Conservation (phyloP, 2,888 invertebrate species). For the Perizoma affinitatum region DNA sequence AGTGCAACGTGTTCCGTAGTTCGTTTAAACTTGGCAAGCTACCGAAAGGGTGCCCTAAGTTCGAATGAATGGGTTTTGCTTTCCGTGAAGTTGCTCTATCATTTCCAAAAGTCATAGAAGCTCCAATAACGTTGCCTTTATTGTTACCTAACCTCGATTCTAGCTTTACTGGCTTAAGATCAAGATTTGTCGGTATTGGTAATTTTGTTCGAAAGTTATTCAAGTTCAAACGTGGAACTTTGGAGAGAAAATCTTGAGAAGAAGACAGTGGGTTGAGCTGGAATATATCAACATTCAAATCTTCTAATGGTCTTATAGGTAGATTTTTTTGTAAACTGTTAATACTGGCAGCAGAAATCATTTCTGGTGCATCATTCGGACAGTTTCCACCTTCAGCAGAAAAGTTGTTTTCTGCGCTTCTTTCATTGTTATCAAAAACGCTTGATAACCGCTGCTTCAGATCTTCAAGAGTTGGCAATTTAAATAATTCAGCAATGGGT, state of each 20-base stretch:
- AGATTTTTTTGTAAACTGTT: slow-evolving; percentile 40
- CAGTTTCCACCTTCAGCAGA: slow-evolving; percentile 32
- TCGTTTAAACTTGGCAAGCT: slow-evolving; percentile 46
- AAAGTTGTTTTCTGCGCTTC: slow-evolving; percentile 32
- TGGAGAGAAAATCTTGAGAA: slow-evolving; percentile 28
- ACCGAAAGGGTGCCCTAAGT: slow-evolving; percentile 34
- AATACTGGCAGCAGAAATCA: slow-evolving; percentile 49
- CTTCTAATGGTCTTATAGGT: slow-evolving; percentile 43
- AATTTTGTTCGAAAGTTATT: slow-evolving; percentile 57
- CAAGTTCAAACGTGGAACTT: slow-evolving; percentile 47
- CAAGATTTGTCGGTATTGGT: slow-evolving; percentile 51
- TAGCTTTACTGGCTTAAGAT: slow-evolving; percentile 52
- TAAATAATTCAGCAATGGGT: slow-evolving; percentile 36
- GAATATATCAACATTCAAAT: slow-evolving; percentile 53
- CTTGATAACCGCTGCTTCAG: slow-evolving; percentile 45
- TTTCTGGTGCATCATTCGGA: slow-evolving; percentile 37
- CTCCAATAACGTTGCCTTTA: slow-evolving; percentile 44
- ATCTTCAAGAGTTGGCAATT: slow-evolving; percentile 48
- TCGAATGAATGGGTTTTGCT: slow-evolving; percentile 28
- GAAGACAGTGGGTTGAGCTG: slow-evolving; percentile 46
- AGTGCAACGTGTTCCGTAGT: slow-evolving; percentile 31
- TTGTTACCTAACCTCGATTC: slow-evolving; percentile 50
- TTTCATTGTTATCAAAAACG: slow-evolving; percentile 45
- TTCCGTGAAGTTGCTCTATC: slow-evolving; percentile 31
- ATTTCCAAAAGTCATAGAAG: slow-evolving; percentile 44